A percentile compares a stretch with the other conserved stretches of the same genome.
phyloP scores from a whole-genome alignment of 2,113 vertebrate genomes.

The Falco punctatus region DNA sequence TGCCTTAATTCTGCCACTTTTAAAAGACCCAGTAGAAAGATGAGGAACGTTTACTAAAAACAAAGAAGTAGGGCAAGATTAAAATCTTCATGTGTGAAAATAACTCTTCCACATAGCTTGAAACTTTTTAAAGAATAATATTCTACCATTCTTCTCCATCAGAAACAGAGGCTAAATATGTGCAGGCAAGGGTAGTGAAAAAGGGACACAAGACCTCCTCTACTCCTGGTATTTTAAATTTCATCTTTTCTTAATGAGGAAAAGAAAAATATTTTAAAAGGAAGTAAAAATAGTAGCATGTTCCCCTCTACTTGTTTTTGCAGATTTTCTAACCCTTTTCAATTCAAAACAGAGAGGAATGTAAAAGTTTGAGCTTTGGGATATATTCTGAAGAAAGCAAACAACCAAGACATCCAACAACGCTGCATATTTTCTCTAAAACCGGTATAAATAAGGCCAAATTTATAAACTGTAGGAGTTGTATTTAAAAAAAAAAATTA shows the following conservation, averaged over 20 bases:
- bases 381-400: not conserved
- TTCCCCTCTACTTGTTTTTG: not conserved
- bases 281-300: not conserved
- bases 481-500: not conserved
- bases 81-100: not conserved
- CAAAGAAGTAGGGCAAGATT: not conserved
- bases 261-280: not conserved
- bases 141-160: not conserved
- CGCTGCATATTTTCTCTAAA: not conserved
- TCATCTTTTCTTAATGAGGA: not conserved
- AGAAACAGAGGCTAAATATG: not conserved
- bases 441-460: not conserved
- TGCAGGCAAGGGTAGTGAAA: not conserved
- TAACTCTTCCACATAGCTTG: not conserved
- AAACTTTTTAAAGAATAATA: not conserved
- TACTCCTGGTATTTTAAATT: not conserved
- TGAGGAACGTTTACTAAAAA: not conserved
- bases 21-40: not conserved
- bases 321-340: not conserved
- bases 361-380: not conserved
- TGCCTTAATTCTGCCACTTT: not conserved
- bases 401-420: not conserved
- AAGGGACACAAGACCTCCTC: not conserved
- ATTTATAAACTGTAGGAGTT: not conserved
- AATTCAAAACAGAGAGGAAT: not conserved